Evolutionary conservation across 1,140 invertebrate genomes (phyloP).

Genomic region (Drosophila repleta): DNA sequence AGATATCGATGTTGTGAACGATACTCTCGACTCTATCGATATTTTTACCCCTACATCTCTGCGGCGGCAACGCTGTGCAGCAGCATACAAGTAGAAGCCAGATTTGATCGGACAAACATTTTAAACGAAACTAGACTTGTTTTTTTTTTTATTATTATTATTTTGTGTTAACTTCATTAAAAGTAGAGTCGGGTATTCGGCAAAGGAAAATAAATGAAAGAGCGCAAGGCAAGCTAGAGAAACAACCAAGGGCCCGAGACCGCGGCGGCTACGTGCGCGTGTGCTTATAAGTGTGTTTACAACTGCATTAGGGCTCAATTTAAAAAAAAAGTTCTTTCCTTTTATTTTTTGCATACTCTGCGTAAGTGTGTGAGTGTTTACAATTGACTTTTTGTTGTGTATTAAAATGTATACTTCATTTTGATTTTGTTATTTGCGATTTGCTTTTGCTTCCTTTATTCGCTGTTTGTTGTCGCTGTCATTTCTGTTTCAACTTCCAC

Average conservation of each 20-base stretch:
- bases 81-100: conserved; percentile 42
- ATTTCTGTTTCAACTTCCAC: conserved; percentile 41
- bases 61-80: conserved; percentile 42
- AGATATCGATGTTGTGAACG: conserved; percentile 18
- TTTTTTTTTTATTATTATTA: conserved; percentile 1
- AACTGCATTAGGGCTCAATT: conserved; percentile 36
- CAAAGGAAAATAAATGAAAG: conserved; percentile 1
- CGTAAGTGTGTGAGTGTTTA: conserved; percentile 20
- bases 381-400: conserved; percentile 19
- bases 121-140: conserved; percentile 24
- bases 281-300: conserved; percentile 47
- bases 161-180: conserved; percentile 7
- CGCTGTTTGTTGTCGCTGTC: conserved; percentile 63
- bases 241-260: conserved; percentile 2
- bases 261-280: conserved; percentile 25
- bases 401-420: conserved; percentile 65
- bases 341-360: conserved; percentile 26
- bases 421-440: conserved; percentile 68
- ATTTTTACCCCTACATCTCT: conserved; percentile 48
- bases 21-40: conserved; percentile 42
- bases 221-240: neutral
- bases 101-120: conserved; percentile 47
- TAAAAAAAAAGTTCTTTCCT: conserved; percentile 1
- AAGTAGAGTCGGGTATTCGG: conserved; percentile 31
- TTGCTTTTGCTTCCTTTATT: conserved; percentile 79